Percentiles rank a stretch among this genome's conserved stretches.
Evolutionary conservation across 2,113 vertebrate genomes (phyloP).

Genomic region (Willisornis vidua): DNA sequence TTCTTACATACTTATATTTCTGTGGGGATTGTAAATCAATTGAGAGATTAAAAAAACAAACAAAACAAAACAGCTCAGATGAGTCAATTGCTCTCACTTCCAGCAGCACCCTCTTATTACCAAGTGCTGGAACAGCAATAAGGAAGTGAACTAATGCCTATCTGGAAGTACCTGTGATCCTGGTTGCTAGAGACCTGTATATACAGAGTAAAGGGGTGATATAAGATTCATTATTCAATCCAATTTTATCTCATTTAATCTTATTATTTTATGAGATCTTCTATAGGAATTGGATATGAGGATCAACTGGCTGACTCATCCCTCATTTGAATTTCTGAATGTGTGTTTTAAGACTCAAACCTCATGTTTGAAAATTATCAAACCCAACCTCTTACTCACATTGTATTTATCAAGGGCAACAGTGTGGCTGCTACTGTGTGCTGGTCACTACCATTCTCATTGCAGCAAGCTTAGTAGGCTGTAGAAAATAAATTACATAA

Average conservation of each 20-base stretch:
- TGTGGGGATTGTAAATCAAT: neutral
- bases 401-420: neutral
- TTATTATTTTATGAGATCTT: neutral
- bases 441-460: neutral
- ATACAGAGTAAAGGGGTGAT: neutral
- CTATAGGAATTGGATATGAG: neutral
- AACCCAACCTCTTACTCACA: neutral
- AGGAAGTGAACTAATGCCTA: neutral
- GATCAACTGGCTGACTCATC: neutral
- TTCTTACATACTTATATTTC: neutral
- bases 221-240: neutral
- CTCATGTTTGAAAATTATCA: neutral
- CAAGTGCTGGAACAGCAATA: neutral
- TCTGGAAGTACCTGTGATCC: neutral
- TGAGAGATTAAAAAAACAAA: neutral
- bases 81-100: neutral
- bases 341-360: neutral
- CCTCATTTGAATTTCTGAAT: neutral
- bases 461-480: neutral
- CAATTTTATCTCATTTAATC: neutral
- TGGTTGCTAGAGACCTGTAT: neutral
- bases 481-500: neutral
- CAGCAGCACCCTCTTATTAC: neutral
- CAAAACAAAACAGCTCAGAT: fast-evolving
- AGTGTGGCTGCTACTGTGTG: neutral